Evolutionary conservation across 2,113 vertebrate genomes (phyloP), one percentile per base, ranked within the genome.

Genomic region (Silurus meridionalis): DNA sequence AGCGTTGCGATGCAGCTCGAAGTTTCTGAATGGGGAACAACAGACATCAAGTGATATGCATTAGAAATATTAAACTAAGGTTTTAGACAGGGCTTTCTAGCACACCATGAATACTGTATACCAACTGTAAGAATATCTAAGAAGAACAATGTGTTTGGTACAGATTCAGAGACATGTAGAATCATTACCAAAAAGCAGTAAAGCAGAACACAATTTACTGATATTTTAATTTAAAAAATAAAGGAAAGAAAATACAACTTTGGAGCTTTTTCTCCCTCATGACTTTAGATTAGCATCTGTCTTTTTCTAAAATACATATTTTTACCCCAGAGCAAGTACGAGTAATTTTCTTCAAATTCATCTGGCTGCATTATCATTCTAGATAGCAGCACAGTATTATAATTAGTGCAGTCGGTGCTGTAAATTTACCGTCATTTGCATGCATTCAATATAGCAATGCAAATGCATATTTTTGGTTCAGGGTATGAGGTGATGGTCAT

Each of bases 401-500:
- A 80, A 80, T 83, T 48, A 79, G 84, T 23, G 53, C 55, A 48
- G 64, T 21, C 37, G 69, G 50, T 17, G n/a, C n/a, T n/a, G 66
- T 61, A 86, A 81, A n/a, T 81, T 77, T 63, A 72, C 23, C 21
- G n/a, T 67, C 19, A 87, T 87, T 87, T 80, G 72, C 80, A 89
- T 87, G 78, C 67, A 15, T 74, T 81, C 78, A 81, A 28, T 75
- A 74, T 14, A 46, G 21, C 28, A 7, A 87, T 74, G 64, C 80
- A 89, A 72, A 85, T 48, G 25, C 52, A 82, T 72, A 48, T 84
- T 60, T 80, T 67, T 83, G 25, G 79, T 83, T 82, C 37, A 17
- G 77, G 50, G 52, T 74, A 72, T 14, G 63, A 60, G 6, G 17
- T 48, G 75, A n/a, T 13, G n/a, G 46, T 52, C 9, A 11, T 6